Evolutionary conservation across 2,113 vertebrate species (phyloP).

Genomic region (Hyla sarda): DNA sequence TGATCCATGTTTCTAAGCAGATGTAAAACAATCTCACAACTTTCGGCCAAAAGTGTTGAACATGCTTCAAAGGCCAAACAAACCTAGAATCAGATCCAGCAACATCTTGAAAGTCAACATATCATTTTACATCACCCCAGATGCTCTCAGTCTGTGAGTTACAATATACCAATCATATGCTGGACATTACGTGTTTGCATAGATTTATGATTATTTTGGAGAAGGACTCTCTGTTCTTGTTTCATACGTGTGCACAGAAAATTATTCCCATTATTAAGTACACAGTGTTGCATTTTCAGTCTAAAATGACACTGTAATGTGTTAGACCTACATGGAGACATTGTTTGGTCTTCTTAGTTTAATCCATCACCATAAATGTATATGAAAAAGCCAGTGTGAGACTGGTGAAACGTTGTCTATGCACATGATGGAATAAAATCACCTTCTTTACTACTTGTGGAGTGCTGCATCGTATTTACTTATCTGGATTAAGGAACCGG

Average conservation of each 20-base stretch:
- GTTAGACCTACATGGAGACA: not conserved
- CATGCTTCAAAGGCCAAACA: conserved; percentile 50
- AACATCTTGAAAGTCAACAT: conserved; percentile 29
- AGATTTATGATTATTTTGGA: not conserved
- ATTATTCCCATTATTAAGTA: not conserved
- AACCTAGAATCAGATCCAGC: conserved; percentile 37
- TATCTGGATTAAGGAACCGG: too few relatives aligned
- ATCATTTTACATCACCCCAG: conserved; percentile 48
- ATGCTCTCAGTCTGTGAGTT: conserved; percentile 42
- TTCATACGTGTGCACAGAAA: conserved; percentile 11
- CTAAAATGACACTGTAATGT: not conserved
- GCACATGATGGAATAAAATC: too few relatives aligned
- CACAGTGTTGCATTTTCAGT: not conserved
- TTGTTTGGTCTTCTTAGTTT: not conserved
- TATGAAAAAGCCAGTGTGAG: too few relatives aligned
- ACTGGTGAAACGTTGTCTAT: too few relatives aligned
- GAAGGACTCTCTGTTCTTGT: conserved; percentile 23
- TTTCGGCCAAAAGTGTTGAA: conserved; percentile 45
- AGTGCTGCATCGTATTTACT: too few relatives aligned
- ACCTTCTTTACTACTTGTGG: too few relatives aligned
- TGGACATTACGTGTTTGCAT: not conserved
- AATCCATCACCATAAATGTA: not conserved
- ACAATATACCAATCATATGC: not conserved
- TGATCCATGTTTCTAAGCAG: conserved; percentile 17
- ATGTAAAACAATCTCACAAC: conserved; percentile 39